A percentile compares a stretch with the other conserved stretches of the same genome.
These are phyloP conservation scores for Raja brachyura DNA, from an alignment of 2,113 vertebrate genomes.

Conservation along the genomic window DNA sequence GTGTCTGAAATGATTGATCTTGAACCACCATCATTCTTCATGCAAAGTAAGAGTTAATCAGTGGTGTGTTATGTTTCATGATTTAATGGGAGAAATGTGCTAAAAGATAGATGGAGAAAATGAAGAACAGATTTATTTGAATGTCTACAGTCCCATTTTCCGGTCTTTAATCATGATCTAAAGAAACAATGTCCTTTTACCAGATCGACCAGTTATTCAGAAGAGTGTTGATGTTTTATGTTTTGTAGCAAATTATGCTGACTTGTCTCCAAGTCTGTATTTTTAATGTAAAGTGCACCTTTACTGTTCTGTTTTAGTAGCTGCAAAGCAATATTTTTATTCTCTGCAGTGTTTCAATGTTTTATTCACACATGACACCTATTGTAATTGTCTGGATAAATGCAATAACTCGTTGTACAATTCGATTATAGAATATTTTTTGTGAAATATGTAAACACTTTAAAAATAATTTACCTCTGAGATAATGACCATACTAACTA, in stretches of 20 bases:
- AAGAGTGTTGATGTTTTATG: not conserved
- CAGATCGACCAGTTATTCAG: not conserved
- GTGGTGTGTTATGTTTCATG: not conserved
- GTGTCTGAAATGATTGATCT: too few relatives aligned
- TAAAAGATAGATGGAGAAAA: not conserved
- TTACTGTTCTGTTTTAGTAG: too few relatives aligned
- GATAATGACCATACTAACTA: not conserved
- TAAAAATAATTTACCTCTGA: not conserved
- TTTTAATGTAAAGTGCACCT: not conserved
- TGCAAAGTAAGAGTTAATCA: too few relatives aligned
- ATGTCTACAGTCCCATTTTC: not conserved
- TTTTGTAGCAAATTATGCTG: not conserved
- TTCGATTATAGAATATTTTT: not conserved
- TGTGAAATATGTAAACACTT: not conserved
- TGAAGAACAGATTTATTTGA: not conserved
- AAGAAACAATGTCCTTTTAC: not conserved
- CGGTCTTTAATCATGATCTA: not conserved
- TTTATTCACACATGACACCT: not conserved
- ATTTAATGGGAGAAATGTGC: slow-evolving; percentile 6
- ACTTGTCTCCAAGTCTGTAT: not conserved
- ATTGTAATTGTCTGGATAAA: not conserved
- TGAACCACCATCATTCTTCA: too few relatives aligned
- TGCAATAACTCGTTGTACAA: not conserved
- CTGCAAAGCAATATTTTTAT: not conserved
- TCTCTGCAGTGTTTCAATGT: not conserved